A percentile compares a stretch with the other conserved stretches of the same genome.
phyloP scores from a whole-genome alignment of 37 sponge, comb jelly and placozoan genomes.

The Geodia barretti region DNA sequence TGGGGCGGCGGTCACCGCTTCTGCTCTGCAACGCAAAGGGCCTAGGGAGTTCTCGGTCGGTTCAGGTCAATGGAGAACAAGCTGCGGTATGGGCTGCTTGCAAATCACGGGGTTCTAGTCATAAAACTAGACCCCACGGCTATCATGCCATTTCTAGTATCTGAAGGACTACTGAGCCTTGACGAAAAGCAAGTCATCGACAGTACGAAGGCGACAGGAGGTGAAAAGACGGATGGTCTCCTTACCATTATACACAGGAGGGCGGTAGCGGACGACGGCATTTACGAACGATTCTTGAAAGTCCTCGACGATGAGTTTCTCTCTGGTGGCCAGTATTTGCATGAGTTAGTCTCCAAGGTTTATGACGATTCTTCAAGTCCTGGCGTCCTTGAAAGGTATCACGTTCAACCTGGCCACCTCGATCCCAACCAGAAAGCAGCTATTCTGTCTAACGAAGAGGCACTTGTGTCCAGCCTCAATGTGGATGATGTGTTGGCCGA shows the following conservation, averaged over 20 bases:
- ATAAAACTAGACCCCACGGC: constrained; percentile 5
- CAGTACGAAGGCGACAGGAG: neutral
- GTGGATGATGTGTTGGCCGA: constrained; percentile 44
- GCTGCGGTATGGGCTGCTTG: constrained; percentile 33
- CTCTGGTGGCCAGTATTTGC: constrained; percentile 22
- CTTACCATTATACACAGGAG: constrained; percentile 40
- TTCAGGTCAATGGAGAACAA: too few relatives aligned
- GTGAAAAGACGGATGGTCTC: constrained; percentile 28
- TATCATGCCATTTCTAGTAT: constrained; percentile 5
- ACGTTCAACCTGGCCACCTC: neutral
- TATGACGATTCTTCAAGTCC: constrained; percentile 1
- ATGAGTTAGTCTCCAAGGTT: neutral
- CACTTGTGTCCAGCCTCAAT: constrained; percentile 10
- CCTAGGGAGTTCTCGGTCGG: too few relatives aligned
- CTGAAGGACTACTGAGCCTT: constrained; percentile 12
- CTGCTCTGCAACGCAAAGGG: too few relatives aligned
- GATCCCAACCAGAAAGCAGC: constrained; percentile 10
- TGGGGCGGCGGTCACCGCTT: too few relatives aligned
- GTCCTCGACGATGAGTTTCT: constrained; percentile 12
- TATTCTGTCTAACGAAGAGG: constrained; percentile 10
- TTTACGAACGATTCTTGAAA: constrained; percentile 18
- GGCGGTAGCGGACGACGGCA: neutral
- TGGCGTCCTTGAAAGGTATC: constrained; percentile 4
- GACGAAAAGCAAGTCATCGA: constrained; percentile 30
- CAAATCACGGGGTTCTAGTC: constrained; percentile 31